Percentiles rank a stretch among this genome's conserved stretches.
Evolutionary conservation across 2,797 vertebrate species (phyloP).

Genomic region (Paramormyrops hopkinsi): DNA sequence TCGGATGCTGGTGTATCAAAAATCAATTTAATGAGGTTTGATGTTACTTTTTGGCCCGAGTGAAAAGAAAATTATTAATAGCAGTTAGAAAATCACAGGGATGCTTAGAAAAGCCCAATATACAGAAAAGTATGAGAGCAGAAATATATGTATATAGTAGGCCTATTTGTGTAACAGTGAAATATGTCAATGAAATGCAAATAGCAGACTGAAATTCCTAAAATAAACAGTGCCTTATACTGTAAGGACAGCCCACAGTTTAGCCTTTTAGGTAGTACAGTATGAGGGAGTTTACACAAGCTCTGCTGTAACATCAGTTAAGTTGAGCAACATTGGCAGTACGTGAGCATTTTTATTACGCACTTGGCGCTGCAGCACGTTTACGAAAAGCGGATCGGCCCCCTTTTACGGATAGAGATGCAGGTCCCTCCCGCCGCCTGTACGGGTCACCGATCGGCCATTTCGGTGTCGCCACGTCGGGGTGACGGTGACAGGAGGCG

Average conservation of each 20-base stretch:
- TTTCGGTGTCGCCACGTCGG: constrained; percentile 40
- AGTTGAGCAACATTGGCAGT: neutral
- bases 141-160: neutral
- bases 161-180: neutral
- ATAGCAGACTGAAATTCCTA: neutral
- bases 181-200: neutral
- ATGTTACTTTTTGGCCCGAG: neutral
- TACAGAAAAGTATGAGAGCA: neutral
- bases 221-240: neutral
- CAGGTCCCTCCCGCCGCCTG: neutral
- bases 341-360: neutral
- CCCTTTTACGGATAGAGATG: neutral
- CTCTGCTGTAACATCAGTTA: neutral
- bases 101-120: neutral
- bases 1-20: too few species aligned
- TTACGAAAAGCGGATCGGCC: neutral
- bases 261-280: neutral
- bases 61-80: neutral
- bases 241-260: neutral
- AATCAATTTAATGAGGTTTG: too few species aligned
- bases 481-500: constrained; percentile 37
- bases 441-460: constrained; percentile 10
- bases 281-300: neutral
- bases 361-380: neutral
- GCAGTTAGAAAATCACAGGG: neutral